Evolutionary conservation across 2,113 vertebrate species (phyloP).

Genomic region (Caloenas nicobarica): DNA sequence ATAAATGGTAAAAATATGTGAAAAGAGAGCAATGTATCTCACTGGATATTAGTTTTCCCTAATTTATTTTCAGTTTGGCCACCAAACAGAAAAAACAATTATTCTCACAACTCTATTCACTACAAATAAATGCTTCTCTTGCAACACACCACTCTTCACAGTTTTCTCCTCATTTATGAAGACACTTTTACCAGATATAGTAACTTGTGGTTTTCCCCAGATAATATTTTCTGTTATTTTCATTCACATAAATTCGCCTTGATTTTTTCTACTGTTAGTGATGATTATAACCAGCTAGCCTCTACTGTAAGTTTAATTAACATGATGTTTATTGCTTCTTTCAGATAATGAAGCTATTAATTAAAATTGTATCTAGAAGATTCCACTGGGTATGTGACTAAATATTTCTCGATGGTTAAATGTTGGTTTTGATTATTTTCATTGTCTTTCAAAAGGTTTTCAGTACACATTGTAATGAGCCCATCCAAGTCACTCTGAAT

Average conservation of each 20-base stretch:
- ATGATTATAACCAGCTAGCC: slow-evolving; percentile 15
- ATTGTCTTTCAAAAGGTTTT: background rate
- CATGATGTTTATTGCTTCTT: slow-evolving; percentile 16
- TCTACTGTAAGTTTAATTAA: slow-evolving; percentile 22
- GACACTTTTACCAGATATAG: background rate
- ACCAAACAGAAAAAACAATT: slow-evolving; percentile 45
- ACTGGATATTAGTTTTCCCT: slow-evolving; percentile 23
- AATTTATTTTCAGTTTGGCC: slow-evolving; percentile 34
- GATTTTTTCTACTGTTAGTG: background rate
- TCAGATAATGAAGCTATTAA: slow-evolving; percentile 32
- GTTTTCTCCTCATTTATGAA: background rate
- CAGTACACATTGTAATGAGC: background rate
- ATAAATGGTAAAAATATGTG: slow-evolving; percentile 19
- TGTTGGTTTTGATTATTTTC: background rate
- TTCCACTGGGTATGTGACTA: background rate
- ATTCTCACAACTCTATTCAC: slow-evolving; percentile 1
- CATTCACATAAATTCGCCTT: background rate
- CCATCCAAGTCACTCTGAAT: background rate
- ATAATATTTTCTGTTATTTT: background rate
- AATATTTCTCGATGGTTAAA: background rate
- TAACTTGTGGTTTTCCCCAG: background rate
- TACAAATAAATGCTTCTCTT: background rate
- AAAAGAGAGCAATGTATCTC: background rate
- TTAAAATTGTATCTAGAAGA: slow-evolving; percentile 3
- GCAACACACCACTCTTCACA: background rate